These are phyloP conservation scores for Aptenodytes patagonicus DNA, from an alignment of 2,113 vertebrate genomes.

Conservation along the genomic window DNA sequence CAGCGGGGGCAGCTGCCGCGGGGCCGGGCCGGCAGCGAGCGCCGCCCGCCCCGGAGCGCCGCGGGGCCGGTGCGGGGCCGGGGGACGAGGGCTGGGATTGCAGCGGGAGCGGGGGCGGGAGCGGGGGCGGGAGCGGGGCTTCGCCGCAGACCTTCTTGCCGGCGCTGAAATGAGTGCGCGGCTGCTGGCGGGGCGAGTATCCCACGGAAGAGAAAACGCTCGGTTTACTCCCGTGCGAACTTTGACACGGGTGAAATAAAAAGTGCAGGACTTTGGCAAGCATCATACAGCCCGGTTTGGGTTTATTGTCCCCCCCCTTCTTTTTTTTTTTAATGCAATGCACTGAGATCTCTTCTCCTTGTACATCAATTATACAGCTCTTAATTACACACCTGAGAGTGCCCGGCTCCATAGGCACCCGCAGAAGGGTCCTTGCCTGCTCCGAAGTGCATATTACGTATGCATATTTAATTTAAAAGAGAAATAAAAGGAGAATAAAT, in stretches of 20 bases:
- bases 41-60: too few relatives aligned
- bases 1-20: background rate
- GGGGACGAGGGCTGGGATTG: background rate
- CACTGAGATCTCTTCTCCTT: background rate
- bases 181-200: accelerated
- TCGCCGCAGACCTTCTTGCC: accelerated
- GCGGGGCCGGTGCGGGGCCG: background rate
- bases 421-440: constrained; percentile 50
- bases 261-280: background rate
- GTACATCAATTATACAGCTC: constrained; percentile 40
- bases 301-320: background rate
- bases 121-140: background rate
- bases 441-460: constrained; percentile 36
- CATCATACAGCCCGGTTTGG: background rate
- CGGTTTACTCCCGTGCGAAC: accelerated
- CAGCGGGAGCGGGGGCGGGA: too few relatives aligned
- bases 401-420: background rate
- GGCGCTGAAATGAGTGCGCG: accelerated
- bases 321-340: background rate
- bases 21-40: background rate
- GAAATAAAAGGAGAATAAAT: constrained; percentile 53
- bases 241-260: background rate
- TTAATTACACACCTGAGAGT: constrained; percentile 61
- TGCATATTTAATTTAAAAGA: constrained; percentile 56
- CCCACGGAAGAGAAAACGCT: background rate